Conservation (phyloP, 2,797 vertebrate species). For the Hozukius guyotensis region DNA sequence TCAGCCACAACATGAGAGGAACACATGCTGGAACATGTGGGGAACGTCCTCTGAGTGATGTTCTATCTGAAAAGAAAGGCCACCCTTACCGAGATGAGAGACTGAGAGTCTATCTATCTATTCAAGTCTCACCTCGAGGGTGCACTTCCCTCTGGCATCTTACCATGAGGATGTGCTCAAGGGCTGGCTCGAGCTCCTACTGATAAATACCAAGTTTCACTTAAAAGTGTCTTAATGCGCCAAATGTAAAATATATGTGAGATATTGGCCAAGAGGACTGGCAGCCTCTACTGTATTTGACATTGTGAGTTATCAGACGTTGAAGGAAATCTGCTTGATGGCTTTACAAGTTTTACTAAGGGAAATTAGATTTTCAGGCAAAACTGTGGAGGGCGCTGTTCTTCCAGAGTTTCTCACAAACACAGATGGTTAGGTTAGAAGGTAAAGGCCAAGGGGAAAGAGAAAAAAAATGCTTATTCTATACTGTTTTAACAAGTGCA, state of each 20-base stretch:
- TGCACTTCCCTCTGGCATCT: not conserved
- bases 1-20: slow-evolving; percentile 35
- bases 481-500: not conserved
- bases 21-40: not conserved
- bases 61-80: slow-evolving; percentile 11
- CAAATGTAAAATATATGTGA: not conserved
- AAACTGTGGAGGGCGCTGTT: slow-evolving; percentile 18
- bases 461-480: not conserved
- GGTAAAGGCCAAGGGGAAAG: not conserved
- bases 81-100: not conserved
- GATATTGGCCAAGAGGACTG: not conserved
- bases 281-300: slow-evolving; percentile 3
- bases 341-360: slow-evolving; percentile 4
- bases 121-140: slow-evolving; percentile 2
- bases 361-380: slow-evolving; percentile 5
- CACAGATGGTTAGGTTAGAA: not conserved
- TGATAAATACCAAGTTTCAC: slow-evolving; percentile 3
- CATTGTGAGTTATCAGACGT: not conserved
- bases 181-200: not conserved
- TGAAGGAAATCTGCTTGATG: slow-evolving; percentile 11
- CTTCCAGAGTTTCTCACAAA: not conserved
- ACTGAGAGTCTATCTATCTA: not conserved
- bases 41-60: slow-evolving; percentile 9
- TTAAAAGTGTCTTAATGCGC: not conserved
- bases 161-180: not conserved